phyloP scores from a whole-genome alignment of 2,797 vertebrate species.

The Pelodytes ibericus region DNA sequence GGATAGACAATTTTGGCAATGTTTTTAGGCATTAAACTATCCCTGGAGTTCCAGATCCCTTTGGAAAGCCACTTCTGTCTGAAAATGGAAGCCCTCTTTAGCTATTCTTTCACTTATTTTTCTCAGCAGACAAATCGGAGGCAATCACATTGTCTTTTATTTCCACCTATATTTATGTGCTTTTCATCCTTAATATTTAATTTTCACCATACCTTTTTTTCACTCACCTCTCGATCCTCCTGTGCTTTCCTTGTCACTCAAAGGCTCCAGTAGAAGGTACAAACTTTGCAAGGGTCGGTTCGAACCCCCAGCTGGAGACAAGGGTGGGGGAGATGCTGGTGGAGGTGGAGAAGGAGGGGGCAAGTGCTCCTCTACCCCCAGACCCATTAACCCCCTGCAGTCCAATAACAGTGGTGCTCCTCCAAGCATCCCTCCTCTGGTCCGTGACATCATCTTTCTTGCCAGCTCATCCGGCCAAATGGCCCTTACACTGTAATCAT shows the following conservation, averaged over 20 bases:
- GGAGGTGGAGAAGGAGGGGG: conserved; percentile 43
- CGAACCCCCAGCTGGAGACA: conserved; percentile 47
- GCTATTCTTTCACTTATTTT: too few relatives aligned
- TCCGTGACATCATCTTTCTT: conserved; percentile 75
- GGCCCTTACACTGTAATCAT: conserved; percentile 82
- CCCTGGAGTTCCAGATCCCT: too few relatives aligned
- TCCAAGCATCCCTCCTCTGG: conserved; percentile 73
- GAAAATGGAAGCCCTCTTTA: too few relatives aligned
- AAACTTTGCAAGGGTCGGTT: conserved; percentile 69
- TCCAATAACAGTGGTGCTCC: conserved; percentile 69
- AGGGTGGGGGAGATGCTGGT: conserved; percentile 59
- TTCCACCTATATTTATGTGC: too few relatives aligned
- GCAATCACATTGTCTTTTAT: too few relatives aligned
- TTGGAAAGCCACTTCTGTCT: too few relatives aligned
- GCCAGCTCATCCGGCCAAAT: conserved; percentile 86
- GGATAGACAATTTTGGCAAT: too few relatives aligned
- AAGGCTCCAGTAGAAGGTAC: conserved; percentile 80
- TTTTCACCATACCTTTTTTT: not conserved
- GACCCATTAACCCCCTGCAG: conserved; percentile 62
- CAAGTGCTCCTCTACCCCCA: conserved; percentile 59
- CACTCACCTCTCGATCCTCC: conserved; percentile 65
- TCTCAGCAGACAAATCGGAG: too few relatives aligned
- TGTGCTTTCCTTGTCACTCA: conserved; percentile 78
- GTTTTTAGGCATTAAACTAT: too few relatives aligned
- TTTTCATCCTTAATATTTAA: too few relatives aligned